Evolutionary conservation across 2,797 vertebrate genomes (phyloP), one percentile per base, ranked within the genome.

Genomic region (Zalophus californianus): DNA sequence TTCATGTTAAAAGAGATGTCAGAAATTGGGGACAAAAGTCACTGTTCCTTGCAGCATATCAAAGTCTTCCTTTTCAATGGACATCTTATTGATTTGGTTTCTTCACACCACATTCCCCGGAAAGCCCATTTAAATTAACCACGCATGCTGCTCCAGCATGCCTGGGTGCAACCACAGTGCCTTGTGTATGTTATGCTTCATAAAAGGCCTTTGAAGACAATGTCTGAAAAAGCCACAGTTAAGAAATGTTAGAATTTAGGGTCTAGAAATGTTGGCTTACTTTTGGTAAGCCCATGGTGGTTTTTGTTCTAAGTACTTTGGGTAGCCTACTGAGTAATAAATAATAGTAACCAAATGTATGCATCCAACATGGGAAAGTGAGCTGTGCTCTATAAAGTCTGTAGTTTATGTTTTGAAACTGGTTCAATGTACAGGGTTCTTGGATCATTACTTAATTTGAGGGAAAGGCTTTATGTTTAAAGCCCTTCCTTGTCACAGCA

Each of bases 1-100:
- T 62, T 68, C 7, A 1, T 16, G 78, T 97, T 93, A 60, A 96
- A 96, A 94, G 83, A 91, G 91, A 96, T 85, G 91, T 97, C 91
- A 96, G 95, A 72, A 94, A 93, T 0, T 29, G 89, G 62, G 80
- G 68, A 82, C 88, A 77, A 72, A 95, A 97, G 95, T 92, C 91
- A 60, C 84, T 21, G 0, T 90, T 94, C 62, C 58, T 58, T 79
- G 93, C 32, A 83, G 91, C 85, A 12, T 73, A 80, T 90, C 95
- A 93, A 88, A 96, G 94, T 50, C 66, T 54, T 83, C 50, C 84
- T 90, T 73, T 93, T 73, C 86, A 90, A 3, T 20, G 38, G 80
- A 64, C 87, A 52, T 73, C 93, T 94, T 64, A n/a, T 4, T 88
- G 94, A 83, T 86, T 79, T 38, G 60, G 54, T 79, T 66, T 86